Conservation (phyloP, 2,113 vertebrate genomes). For the Myiagra hebetior region DNA sequence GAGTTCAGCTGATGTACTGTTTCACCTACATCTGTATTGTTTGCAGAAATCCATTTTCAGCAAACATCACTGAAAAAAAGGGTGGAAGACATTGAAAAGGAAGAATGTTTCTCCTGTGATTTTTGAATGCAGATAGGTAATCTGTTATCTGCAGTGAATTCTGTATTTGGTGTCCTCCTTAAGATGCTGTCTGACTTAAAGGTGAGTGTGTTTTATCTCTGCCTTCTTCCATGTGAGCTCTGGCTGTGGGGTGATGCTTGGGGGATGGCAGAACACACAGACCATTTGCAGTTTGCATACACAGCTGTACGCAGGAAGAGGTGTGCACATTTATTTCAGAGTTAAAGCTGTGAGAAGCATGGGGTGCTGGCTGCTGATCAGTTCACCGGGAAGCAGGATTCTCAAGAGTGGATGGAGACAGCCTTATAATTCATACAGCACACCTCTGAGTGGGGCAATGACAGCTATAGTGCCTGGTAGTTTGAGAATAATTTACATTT, state of each 20-base stretch:
- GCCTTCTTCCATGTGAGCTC: not conserved
- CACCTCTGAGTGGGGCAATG: not conserved
- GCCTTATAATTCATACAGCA: not conserved
- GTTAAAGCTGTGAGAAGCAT: not conserved
- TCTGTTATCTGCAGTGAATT: not conserved
- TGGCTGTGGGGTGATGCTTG: not conserved
- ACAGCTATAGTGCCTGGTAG: not conserved
- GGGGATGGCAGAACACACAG: fast-evolving
- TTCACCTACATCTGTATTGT: not conserved
- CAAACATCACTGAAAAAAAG: not conserved
- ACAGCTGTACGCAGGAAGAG: not conserved
- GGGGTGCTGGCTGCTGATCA: not conserved
- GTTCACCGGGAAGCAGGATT: not conserved
- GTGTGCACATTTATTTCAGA: not conserved
- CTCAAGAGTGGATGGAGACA: not conserved
- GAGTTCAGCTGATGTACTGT: not conserved
- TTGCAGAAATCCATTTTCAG: constrained; percentile 4
- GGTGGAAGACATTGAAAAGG: not conserved
- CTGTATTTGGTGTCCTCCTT: not conserved
- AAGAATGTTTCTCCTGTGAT: not conserved
- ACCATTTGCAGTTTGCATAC: not conserved
- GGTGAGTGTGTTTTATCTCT: not conserved
- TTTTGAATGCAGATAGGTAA: not conserved
- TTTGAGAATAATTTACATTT: not conserved
- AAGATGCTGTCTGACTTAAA: not conserved